Evolutionary conservation across 2,113 vertebrate genomes (phyloP), one percentile per base, ranked within the genome.

Genomic region (Forbesichthys papilliferus): DNA sequence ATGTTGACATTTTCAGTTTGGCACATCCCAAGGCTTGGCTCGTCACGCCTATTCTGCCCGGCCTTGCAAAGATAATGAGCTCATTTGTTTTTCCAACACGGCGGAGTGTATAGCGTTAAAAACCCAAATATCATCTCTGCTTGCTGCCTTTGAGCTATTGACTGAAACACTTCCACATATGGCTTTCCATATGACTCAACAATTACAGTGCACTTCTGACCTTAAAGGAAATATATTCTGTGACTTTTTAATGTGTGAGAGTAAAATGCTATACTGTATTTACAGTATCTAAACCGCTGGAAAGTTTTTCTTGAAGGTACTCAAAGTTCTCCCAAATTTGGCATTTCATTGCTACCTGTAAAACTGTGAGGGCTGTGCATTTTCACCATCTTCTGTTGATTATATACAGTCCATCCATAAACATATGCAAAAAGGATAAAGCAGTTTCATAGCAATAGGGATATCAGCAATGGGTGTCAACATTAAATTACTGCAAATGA

Each of bases 1-100:
- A 79, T 87, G 85, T 84, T 87, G 87, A 87, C 86, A 85, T 89
- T 90, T 90, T 68, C 75, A 85, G 84, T 74, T 86, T 85, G 88
- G 85, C 86, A 81, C 79, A 82, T 84, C 64, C 78, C 63, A 84
- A 80, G 75, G 65, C 75, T 85, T 85, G 80, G 80, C 84, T 81
- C 55, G 75, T 82, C 87, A 87, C 47, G 66, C 80, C 61, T 69
- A 69, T 27, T 27, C 76, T 74, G 73, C 66, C 69, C 68, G 57
- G 66, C 69, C 73, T 86, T 80, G 74, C 78, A 81, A 79, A 84
- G 85, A 90, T 90, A 90, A 88, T 85, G 80, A 87, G 84, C 81
- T 86, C 60, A 82, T 90, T 89, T 87, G 83, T 86, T 87, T 84
- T 88, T 84, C 64, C 75, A 68, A 64, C 47, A 61, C 56, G 27